A percentile compares a stretch with the other conserved stretches of the same genome.
Conservation (phyloP, 2,888 invertebrate genomes). For the Xestia rhomboidea region DNA sequence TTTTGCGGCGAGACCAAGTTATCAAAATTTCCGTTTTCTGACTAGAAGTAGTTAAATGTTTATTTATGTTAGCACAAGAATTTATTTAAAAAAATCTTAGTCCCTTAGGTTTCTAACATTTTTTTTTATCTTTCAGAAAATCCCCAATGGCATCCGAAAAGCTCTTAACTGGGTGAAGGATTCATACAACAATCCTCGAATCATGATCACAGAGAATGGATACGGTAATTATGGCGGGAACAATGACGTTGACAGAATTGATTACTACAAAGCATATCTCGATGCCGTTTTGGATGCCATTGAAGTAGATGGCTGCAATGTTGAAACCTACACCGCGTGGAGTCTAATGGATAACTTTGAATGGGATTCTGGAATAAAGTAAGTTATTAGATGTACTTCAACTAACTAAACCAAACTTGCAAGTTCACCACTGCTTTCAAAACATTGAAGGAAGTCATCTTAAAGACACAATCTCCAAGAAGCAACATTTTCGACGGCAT, state of each 20-base stretch:
- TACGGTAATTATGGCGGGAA: slow-evolving; percentile 84
- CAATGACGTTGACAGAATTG: slow-evolving; percentile 82
- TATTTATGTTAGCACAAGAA: too few species aligned
- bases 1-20: too few species aligned
- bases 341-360: slow-evolving; percentile 86
- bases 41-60: too few species aligned
- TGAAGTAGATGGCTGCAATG: slow-evolving; percentile 77
- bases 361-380: slow-evolving; percentile 78
- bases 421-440: neutral
- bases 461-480: too few species aligned
- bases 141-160: slow-evolving; percentile 89
- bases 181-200: slow-evolving; percentile 88
- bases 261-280: slow-evolving; percentile 79
- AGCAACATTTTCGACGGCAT: too few species aligned
- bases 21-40: too few species aligned
- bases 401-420: neutral
- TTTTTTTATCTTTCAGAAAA: slow-evolving; percentile 65
- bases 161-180: slow-evolving; percentile 90
- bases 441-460: neutral
- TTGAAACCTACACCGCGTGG: slow-evolving; percentile 81
- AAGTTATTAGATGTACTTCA: slow-evolving; percentile 8
- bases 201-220: slow-evolving; percentile 92
- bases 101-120: too few species aligned
- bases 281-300: slow-evolving; percentile 78
- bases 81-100: too few species aligned